Percentiles rank a stretch among this genome's conserved stretches.
These are phyloP conservation scores for Cisticola juncidis DNA, from an alignment of 2,113 vertebrate genomes.

Conservation along the genomic window DNA sequence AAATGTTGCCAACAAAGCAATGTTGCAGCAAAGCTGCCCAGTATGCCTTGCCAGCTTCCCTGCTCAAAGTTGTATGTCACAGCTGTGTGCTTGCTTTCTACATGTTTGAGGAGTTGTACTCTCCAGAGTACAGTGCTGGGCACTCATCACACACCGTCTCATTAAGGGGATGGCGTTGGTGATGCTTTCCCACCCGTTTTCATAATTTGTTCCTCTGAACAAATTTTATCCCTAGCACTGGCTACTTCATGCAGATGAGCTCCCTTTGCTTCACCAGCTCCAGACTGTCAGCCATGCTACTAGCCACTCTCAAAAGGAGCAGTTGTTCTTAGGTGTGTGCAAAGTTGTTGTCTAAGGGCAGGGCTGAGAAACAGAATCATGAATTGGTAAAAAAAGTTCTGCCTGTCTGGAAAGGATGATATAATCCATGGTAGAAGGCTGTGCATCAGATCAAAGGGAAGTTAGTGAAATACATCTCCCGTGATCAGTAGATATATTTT, in stretches of 20 bases:
- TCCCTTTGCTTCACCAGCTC: background rate
- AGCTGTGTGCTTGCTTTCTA: background rate
- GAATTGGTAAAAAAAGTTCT: background rate
- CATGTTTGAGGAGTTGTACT: background rate
- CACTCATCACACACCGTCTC: background rate
- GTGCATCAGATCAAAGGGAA: background rate
- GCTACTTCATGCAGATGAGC: background rate
- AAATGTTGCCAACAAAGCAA: background rate
- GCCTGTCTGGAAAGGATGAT: background rate
- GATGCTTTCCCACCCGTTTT: background rate
- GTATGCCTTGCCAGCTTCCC: rapidly evolving
- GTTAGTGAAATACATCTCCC: background rate
- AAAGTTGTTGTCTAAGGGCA: background rate
- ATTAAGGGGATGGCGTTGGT: background rate
- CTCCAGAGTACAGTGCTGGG: background rate
- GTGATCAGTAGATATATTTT: background rate
- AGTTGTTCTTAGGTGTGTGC: background rate
- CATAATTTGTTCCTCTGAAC: background rate
- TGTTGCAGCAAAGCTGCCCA: background rate
- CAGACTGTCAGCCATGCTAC: background rate
- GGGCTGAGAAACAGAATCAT: background rate
- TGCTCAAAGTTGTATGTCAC: background rate
- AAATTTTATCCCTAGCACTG: background rate
- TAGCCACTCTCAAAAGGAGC: background rate
- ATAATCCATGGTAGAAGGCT: background rate